Evolutionary conservation across 2,113 vertebrate species (phyloP), one percentile per base, ranked within the genome.

Genomic region (Corvus moneduloides): DNA sequence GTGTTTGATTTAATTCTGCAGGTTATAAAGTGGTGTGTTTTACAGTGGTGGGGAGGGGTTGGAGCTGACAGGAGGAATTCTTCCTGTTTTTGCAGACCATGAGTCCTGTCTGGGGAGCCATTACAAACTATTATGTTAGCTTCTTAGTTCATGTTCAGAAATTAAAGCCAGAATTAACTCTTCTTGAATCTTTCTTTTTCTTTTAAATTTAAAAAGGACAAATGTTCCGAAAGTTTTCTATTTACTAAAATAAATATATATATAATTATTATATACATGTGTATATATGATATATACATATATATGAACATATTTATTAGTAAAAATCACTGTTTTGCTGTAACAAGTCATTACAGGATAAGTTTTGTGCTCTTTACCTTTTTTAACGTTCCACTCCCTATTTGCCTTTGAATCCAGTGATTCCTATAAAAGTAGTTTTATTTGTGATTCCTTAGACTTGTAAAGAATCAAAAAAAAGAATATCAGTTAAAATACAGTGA

Each of bases 1-100:
- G 30, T 89, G 43, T 91, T 96, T 95, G 78, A 84, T 96, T 97
- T 96, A 94, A 79, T 96, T 96, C 59, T 94, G 23, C 80, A 91
- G 87, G 83, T 93, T 97, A 61, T 89, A 35, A 82, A 95, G 62
- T 67, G 71, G 39, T 93, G 66, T 88, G 59, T 74, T 96, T 95
- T 95, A 93, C 67, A 84, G 79, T 87, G 75, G 0, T 17, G 35
- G 46, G 33, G 15, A n/a, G 67, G 77, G 43, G 23, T 85, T 74
- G 87, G 84, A 91, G 33, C 48, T 66, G 66, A 56, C 18, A 41
- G 69, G 87, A 76, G 87, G 78, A 80, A 90, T 91, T 94, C 94
- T 96, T 98, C 92, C 95, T 97, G 96, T 94, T 95, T 98, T 97
- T 96, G 83, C 82, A 92, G 87, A 95, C 64, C 32, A n/a, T 32